Evolutionary conservation across 1,140 invertebrate species (phyloP).

Genomic region (Proctacanthus coquilletti): DNA sequence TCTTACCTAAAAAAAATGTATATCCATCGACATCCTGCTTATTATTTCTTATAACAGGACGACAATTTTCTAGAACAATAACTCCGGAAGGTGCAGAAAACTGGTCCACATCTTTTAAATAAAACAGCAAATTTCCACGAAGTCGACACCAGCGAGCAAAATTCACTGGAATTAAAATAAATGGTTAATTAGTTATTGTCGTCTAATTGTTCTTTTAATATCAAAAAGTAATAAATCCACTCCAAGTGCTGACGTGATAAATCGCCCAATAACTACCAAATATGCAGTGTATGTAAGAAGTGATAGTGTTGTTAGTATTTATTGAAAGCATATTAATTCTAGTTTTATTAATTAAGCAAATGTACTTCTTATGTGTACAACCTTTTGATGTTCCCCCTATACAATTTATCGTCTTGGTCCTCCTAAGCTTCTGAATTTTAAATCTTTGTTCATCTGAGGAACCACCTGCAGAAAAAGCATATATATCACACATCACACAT

Average conservation of each 20-base stretch:
- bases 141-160: constrained; percentile 79
- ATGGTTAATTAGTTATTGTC: constrained; percentile 1
- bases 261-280: constrained; percentile 5
- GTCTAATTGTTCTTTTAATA: not conserved
- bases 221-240: not conserved
- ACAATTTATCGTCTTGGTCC: constrained; percentile 6
- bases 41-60: constrained; percentile 33
- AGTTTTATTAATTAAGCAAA: too few relatives aligned
- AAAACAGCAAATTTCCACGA: constrained; percentile 85
- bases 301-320: constrained; percentile 5
- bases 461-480: too few relatives aligned
- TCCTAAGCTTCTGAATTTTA: constrained; percentile 1
- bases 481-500: too few relatives aligned
- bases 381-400: constrained; percentile 7
- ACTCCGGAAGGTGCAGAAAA: constrained; percentile 77
- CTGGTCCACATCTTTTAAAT: constrained; percentile 78
- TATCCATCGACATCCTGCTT: constrained; percentile 39
- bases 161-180: constrained; percentile 43
- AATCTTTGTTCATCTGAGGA: not conserved
- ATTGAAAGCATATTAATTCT: too few relatives aligned
- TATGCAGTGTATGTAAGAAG: not conserved
- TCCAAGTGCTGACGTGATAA: not conserved
- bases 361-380: too few relatives aligned
- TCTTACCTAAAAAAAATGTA: constrained; percentile 52
- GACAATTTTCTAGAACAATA: constrained; percentile 74